Base-by-base conservation (phyloP, 2,888 invertebrate species). In the Amphipoea oculea region DNA sequence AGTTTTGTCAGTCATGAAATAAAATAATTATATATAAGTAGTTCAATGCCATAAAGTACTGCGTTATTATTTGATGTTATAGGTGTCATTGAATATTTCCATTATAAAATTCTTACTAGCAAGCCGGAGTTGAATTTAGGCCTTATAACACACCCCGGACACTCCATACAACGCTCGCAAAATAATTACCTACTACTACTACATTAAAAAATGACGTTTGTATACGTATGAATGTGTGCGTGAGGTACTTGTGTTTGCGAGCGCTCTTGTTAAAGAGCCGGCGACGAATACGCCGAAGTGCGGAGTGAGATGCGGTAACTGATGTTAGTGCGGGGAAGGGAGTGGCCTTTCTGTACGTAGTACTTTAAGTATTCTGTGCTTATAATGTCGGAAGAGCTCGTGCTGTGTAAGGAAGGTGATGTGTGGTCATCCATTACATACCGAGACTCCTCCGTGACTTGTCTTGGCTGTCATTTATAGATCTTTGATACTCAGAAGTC, bases 1-100 rank as follows among this genome's bases (percentile, higher is more conserved):
- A 40, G 20, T 67, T 67, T 45, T 23, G 17, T 78, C 82, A 69
- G 65, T 69, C 68, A 63, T 78, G 72, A 81, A 69, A 78, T 82
- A 69, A 73, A 78, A 78, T 51, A 66, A 29, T 29, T 63, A 2
- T 14, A 40, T 3, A 9, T 20, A 0, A 29, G 29, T 40, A 63
- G 29, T 74, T 75, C 54, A 66, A 76, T 76, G 20, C 14, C 5
- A 6, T 5, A 23, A 65, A 54, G 20, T 1, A 17, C 11, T 36
- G 1, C 17, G 14, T 9, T 45, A 36, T 23, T 66, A 73, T 60
- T 6, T 62, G 3, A 14, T 63, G 45, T 45, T 29, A 12, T 3
- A 17, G 17, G 17, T 40, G 14, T n/a, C 9, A 48, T 60, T 72
- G 0, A 2, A 29, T 51, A 76, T 51, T 62, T n/a, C 1, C 1